These are phyloP conservation scores for Hydrophis major DNA, from an alignment of 2,797 vertebrate genomes.

Conservation along the genomic window DNA sequence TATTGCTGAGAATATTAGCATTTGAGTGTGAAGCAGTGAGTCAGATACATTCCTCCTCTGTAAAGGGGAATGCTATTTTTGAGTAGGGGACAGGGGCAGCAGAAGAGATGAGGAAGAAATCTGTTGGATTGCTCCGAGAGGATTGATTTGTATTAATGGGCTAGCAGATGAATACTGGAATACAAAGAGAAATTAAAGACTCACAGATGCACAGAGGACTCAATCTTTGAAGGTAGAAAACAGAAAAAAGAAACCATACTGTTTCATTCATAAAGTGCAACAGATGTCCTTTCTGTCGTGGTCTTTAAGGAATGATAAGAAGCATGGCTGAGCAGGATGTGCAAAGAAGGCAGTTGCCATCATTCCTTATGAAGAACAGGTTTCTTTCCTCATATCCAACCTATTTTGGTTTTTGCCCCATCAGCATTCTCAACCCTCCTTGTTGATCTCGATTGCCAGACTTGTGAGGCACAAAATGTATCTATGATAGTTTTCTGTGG, in stretches of 20 bases:
- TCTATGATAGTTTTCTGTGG: background rate
- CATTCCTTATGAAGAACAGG: slow-evolving; percentile 50
- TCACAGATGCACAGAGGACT: background rate
- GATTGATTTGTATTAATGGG: background rate
- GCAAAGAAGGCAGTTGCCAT: background rate
- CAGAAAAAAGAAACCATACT: background rate
- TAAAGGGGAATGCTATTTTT: slow-evolving; percentile 12
- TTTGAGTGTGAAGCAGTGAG: slow-evolving; percentile 40
- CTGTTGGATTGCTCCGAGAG: background rate
- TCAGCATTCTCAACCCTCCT: background rate
- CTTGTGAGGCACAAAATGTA: accelerated
- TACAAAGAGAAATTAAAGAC: background rate
- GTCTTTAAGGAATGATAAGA: slow-evolving; percentile 18
- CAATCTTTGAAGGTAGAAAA: background rate
- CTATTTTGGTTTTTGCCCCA: background rate
- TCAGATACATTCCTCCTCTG: slow-evolving; percentile 31
- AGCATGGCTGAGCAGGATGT: background rate
- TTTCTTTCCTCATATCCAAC: background rate
- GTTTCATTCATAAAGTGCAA: background rate
- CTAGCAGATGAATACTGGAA: background rate
- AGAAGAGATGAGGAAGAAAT: slow-evolving; percentile 24
- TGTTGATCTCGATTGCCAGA: background rate
- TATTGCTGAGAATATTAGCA: slow-evolving; percentile 9
- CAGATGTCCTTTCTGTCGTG: background rate
- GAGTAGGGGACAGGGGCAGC: background rate